A percentile compares a stretch with the other conserved stretches of the same genome.
Conservation (phyloP, 2,888 invertebrate genomes). For the Eupeodes luniger region DNA sequence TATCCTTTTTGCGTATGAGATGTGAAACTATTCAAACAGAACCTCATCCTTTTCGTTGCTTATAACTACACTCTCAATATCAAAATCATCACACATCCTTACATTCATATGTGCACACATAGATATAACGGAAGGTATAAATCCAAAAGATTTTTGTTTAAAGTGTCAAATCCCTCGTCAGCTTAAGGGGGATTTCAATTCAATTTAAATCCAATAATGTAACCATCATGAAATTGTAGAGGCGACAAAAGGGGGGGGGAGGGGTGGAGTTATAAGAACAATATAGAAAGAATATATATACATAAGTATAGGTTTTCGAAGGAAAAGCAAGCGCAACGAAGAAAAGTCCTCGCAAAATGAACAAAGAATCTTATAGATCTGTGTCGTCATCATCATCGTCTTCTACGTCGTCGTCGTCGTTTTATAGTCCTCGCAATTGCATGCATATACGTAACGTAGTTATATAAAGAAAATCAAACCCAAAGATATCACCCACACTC, state of each 20-base stretch:
- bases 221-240: constrained; percentile 30
- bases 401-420: neutral
- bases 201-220: constrained; percentile 75
- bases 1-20: constrained; percentile 31
- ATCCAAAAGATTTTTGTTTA: constrained; percentile 70
- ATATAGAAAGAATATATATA: neutral
- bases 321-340: constrained; percentile 44
- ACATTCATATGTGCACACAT: neutral
- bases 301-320: neutral
- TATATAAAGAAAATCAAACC: constrained; percentile 13
- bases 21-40: constrained; percentile 55
- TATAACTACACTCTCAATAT: neutral
- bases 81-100: neutral
- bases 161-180: constrained; percentile 74
- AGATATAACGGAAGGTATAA: constrained; percentile 17
- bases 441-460: neutral
- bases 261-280: neutral
- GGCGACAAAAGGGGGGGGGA: neutral
- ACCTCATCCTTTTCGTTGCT: constrained; percentile 8
- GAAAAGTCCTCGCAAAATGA: constrained; percentile 46
- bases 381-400: constrained; percentile 5
- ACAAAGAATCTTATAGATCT: constrained; percentile 57
- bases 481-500: constrained; percentile 11
- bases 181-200: constrained; percentile 74
- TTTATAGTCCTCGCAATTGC: constrained; percentile 5